These are phyloP conservation scores for Eilema sororculum DNA, from an alignment of 2,888 invertebrate species.

Conservation along the genomic window DNA sequence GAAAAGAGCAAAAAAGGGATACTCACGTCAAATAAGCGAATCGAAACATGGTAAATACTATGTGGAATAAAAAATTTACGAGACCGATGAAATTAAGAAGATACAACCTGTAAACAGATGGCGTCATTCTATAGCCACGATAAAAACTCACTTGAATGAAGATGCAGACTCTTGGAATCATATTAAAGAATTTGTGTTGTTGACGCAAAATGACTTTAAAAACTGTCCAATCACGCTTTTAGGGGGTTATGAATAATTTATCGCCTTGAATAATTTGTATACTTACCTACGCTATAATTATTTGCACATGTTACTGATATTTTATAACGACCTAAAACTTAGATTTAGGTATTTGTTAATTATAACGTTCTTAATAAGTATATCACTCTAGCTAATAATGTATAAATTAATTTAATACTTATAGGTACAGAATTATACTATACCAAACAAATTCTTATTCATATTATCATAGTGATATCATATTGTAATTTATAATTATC, in stretches of 20 bases:
- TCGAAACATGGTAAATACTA: background rate
- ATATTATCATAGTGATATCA: no score
- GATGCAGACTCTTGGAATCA: background rate
- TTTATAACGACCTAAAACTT: background rate
- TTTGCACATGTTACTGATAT: background rate
- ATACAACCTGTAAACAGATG: background rate
- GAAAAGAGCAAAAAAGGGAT: background rate
- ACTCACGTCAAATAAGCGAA: background rate
- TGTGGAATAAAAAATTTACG: constrained; percentile 1
- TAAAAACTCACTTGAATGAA: constrained; percentile 2
- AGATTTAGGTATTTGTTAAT: no score
- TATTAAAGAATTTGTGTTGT: background rate
- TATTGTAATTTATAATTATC: no score
- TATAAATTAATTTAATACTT: no score
- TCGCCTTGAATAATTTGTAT: background rate
- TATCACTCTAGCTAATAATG: no score
- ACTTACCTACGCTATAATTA: background rate
- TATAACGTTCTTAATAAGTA: no score
- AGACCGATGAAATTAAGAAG: background rate
- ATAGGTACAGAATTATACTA: no score
- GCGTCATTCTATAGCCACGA: background rate
- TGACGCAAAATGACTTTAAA: background rate
- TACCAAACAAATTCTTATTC: no score
- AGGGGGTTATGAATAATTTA: background rate
- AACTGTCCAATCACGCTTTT: background rate